Evolutionary conservation across 2,113 vertebrate genomes (phyloP), one percentile per base, ranked within the genome.

Genomic region (Lepidothrix coronata): DNA sequence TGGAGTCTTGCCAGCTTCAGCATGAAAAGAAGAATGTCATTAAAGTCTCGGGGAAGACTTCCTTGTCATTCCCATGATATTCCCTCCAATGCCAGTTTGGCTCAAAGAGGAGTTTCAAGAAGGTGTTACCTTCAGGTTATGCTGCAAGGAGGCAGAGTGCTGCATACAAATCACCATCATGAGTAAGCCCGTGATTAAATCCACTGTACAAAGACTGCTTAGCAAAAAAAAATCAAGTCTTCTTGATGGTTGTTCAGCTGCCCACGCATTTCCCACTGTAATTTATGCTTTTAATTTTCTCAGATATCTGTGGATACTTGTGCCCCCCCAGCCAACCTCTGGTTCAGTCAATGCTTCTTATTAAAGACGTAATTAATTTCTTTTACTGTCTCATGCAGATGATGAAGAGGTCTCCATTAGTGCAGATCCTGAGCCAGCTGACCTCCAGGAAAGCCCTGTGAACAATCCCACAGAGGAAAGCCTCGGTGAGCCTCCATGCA

Each of bases 361-460:
- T 68, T 84, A 68, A 88, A 95, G 39, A 61, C 74, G 6, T 85
- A 87, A 87, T 28, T 95, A 51, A 92, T 87, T 91, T 86, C 44
- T 93, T 95, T 86, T 97, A 49, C 79, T 97, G 61, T 97, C 95
- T 74, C 77, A 85, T 54, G 43, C 78, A 99, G 99, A 99, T 98
- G 99, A 99, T 84, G 99, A 99, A 96, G 99, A 99, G 82, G 95
- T 99, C 28, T 99, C 99, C 30, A 94, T 98, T 91, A 98, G 98
- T 94, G 97, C 98, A 39, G 99, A 99, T 90, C 93, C 98, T n/a
- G 98, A 98, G 75, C 96, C 97, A 81, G 95, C 96, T 35, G 97
- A 97, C 57, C 85, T 92, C 41, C 97, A 96, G 94, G 97, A 98
- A 92, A 95, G 95, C 82, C 77, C 94, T 85, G 58, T 96, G 92